Percentiles rank a stretch among this genome's conserved stretches.
Conservation (phyloP, 2,113 vertebrate species). For the Oryzias woworae region DNA sequence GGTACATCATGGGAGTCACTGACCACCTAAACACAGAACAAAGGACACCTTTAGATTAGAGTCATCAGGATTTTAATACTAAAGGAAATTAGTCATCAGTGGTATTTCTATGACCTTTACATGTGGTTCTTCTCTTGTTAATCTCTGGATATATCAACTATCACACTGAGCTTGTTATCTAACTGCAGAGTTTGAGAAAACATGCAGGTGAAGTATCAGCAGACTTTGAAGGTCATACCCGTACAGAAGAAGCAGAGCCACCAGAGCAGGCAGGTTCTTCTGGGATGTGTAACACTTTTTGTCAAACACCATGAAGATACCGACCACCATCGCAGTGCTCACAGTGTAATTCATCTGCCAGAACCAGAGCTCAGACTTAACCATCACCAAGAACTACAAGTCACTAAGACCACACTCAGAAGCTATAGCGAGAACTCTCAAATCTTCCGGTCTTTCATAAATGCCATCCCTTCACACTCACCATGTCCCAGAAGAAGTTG, state of each 20-base stretch:
- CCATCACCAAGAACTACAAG: neutral
- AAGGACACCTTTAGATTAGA: neutral
- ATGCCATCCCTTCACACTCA: slow-evolving; percentile 39
- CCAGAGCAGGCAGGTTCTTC: slow-evolving; percentile 85
- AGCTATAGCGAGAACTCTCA: neutral
- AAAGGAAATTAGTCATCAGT: too few species aligned
- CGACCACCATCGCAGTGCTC: slow-evolving; percentile 86
- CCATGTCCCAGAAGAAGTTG: slow-evolving; percentile 96
- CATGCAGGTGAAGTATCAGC: too few species aligned
- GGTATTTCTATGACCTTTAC: neutral
- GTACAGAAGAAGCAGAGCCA: slow-evolving; percentile 88
- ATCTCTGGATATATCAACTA: neutral
- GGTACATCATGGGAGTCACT: slow-evolving; percentile 97
- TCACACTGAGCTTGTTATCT: too few species aligned
- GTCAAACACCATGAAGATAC: slow-evolving; percentile 88
- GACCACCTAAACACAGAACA: slow-evolving; percentile 83
- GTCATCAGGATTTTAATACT: too few species aligned
- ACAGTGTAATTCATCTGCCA: slow-evolving; percentile 87
- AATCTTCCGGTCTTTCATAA: neutral
- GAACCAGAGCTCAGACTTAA: slow-evolving; percentile 9
- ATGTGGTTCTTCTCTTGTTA: neutral
- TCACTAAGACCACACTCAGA: neutral
- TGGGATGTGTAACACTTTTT: slow-evolving; percentile 92
- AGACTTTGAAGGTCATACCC: slow-evolving; percentile 78
- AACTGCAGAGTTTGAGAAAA: too few species aligned